Percentiles rank a stretch among this genome's conserved stretches.
Conservation (phyloP, 2,797 vertebrate species). For the Limnodromus scolopaceus region DNA sequence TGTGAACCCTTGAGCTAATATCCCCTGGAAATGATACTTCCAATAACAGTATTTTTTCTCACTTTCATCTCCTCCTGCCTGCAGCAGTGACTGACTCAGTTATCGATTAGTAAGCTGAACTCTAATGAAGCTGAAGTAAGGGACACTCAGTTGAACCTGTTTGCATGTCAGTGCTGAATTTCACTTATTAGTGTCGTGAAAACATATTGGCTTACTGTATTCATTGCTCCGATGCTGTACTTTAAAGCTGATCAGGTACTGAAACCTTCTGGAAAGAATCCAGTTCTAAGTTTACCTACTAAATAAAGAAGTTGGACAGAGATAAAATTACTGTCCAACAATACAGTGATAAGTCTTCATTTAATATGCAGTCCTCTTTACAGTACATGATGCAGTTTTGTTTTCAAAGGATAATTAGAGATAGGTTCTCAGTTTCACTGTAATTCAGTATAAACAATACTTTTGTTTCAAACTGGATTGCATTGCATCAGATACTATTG, state of each 20-base stretch:
- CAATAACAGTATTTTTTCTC: conserved; percentile 21
- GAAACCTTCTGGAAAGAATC: conserved; percentile 17
- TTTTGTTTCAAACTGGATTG: not conserved
- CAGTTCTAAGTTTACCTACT: conserved; percentile 25
- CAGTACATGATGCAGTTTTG: not conserved
- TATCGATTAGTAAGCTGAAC: not conserved
- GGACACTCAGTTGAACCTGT: not conserved
- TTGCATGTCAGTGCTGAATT: conserved; percentile 26
- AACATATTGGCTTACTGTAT: conserved; percentile 31
- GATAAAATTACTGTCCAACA: not conserved
- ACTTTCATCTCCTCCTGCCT: conserved; percentile 6
- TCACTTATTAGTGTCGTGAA: not conserved
- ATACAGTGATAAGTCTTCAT: not conserved
- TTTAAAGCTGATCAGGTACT: not conserved
- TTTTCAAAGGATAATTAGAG: conserved; percentile 15
- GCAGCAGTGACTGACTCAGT: conserved; percentile 11
- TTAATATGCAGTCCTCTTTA: not conserved
- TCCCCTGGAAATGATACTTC: conserved; percentile 3
- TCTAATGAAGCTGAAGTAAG: conserved; percentile 22
- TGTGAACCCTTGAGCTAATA: not conserved
- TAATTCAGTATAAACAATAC: not conserved
- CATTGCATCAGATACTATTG: not conserved
- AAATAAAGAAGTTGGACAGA: not conserved
- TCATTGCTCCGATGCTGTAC: not conserved
- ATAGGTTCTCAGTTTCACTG: conserved; percentile 1